phyloP scores from a whole-genome alignment of 1,140 invertebrate genomes.

The Rhopalosiphum maidis region DNA sequence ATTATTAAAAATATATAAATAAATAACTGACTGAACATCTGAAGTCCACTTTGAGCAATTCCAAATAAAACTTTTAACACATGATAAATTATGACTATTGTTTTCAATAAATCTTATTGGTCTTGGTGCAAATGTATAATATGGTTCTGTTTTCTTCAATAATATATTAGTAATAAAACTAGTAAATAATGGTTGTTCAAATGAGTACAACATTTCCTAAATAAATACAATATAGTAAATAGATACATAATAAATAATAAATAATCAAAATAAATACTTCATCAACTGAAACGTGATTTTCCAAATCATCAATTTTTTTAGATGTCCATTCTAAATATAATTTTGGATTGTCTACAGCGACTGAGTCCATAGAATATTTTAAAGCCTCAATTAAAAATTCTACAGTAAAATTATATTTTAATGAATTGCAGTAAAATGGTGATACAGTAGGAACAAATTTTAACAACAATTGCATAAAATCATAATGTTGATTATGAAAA shows the following conservation, averaged over 20 bases:
- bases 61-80: constrained; percentile 32
- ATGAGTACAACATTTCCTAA: constrained; percentile 40
- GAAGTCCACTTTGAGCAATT: constrained; percentile 27
- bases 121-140: constrained; percentile 34
- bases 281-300: not conserved
- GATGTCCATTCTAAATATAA: constrained; percentile 28
- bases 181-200: constrained; percentile 51
- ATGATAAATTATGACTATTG: constrained; percentile 18
- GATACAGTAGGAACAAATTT: constrained; percentile 46
- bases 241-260: not conserved
- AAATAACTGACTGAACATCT: constrained; percentile 24
- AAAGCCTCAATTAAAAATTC: constrained; percentile 23
- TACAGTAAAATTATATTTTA: constrained; percentile 19
- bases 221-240: not conserved
- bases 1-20: not conserved
- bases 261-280: constrained; percentile 16
- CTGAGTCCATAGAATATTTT: constrained; percentile 42
- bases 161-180: constrained; percentile 35
- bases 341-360: constrained; percentile 34
- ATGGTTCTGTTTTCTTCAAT: constrained; percentile 37
- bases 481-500: not conserved
- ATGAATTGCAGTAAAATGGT: constrained; percentile 18
- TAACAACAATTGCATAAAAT: constrained; percentile 21
- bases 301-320: not conserved
- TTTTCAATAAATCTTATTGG: constrained; percentile 27